Percentiles rank a stretch among this genome's conserved stretches.
Evolutionary conservation across 2,888 invertebrate species (phyloP).

Genomic region (Creontiades dilutus): DNA sequence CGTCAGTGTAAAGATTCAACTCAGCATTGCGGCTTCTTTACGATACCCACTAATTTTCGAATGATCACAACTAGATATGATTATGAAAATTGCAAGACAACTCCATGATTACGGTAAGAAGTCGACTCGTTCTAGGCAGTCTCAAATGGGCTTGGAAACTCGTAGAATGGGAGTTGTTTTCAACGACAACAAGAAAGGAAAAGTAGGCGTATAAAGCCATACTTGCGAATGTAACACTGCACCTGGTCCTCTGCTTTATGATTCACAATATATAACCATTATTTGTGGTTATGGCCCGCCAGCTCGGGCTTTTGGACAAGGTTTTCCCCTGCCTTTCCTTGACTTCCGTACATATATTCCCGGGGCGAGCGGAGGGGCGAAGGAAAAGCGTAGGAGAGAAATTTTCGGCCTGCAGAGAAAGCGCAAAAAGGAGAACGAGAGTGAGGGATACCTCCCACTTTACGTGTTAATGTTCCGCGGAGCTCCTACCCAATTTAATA

Average conservation of each 20-base stretch:
- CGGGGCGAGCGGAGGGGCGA: background rate
- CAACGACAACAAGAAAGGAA: background rate
- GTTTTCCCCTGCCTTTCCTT: background rate
- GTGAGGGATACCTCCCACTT: conserved; percentile 14
- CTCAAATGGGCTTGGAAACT: background rate
- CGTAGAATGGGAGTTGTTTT: background rate
- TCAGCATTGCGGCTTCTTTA: too few species aligned
- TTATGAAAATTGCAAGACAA: too few species aligned
- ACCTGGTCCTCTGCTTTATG: conserved; percentile 37
- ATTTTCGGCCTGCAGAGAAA: background rate
- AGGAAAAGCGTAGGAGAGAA: background rate
- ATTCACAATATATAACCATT: conserved; percentile 68
- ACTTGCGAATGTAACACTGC: background rate
- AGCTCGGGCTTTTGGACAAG: background rate
- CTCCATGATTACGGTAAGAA: too few species aligned
- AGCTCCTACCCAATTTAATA: conserved; percentile 13
- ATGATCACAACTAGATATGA: too few species aligned
- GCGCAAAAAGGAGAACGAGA: background rate
- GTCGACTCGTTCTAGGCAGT: too few species aligned
- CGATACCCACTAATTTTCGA: too few species aligned
- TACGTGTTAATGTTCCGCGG: conserved; percentile 6
- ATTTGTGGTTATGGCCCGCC: conserved; percentile 63
- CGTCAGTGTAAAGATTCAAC: too few species aligned
- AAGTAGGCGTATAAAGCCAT: background rate
- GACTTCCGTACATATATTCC: conserved; percentile 23